These are phyloP conservation scores for Trichomycterus rosablanca DNA, from an alignment of 2,113 vertebrate species.

Conservation along the genomic window DNA sequence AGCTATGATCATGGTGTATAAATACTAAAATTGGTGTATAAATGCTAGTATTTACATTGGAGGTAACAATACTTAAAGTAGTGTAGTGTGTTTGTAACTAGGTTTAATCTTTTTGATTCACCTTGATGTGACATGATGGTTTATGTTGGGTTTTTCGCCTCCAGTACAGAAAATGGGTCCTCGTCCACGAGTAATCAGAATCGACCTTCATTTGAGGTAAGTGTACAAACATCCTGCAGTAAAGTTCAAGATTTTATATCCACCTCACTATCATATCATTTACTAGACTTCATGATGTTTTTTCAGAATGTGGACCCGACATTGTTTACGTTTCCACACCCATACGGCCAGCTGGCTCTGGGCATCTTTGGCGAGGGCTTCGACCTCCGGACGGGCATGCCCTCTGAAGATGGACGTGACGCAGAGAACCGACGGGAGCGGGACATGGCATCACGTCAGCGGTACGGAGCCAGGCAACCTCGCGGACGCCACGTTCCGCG, in stretches of 20 bases:
- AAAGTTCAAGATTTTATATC: neutral
- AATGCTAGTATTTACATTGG: too few species aligned
- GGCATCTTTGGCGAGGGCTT: slow-evolving; percentile 91
- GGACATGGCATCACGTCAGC: slow-evolving; percentile 82
- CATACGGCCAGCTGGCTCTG: slow-evolving; percentile 84
- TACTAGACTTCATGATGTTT: slow-evolving; percentile 22
- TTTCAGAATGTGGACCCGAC: slow-evolving; percentile 80
- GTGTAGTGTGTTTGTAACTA: too few species aligned
- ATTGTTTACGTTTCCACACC: slow-evolving; percentile 83
- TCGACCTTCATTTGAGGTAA: slow-evolving; percentile 80
- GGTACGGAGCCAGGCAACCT: slow-evolving; percentile 80
- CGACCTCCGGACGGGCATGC: slow-evolving; percentile 72
- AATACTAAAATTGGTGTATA: too few species aligned
- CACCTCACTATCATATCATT: too few species aligned
- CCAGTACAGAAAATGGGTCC: slow-evolving; percentile 76
- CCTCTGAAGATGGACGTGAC: slow-evolving; percentile 78
- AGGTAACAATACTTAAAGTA: too few species aligned
- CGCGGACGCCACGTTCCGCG: slow-evolving; percentile 80
- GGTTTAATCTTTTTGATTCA: too few species aligned
- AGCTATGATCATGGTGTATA: too few species aligned
- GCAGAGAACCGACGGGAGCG: slow-evolving; percentile 80
- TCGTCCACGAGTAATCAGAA: slow-evolving; percentile 72
- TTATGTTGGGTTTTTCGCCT: slow-evolving; percentile 29
- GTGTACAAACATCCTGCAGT: neutral
- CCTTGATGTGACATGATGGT: too few species aligned